Evolutionary conservation across 2,113 vertebrate genomes (phyloP).

Genomic region (Pyrgilauda ruficollis): DNA sequence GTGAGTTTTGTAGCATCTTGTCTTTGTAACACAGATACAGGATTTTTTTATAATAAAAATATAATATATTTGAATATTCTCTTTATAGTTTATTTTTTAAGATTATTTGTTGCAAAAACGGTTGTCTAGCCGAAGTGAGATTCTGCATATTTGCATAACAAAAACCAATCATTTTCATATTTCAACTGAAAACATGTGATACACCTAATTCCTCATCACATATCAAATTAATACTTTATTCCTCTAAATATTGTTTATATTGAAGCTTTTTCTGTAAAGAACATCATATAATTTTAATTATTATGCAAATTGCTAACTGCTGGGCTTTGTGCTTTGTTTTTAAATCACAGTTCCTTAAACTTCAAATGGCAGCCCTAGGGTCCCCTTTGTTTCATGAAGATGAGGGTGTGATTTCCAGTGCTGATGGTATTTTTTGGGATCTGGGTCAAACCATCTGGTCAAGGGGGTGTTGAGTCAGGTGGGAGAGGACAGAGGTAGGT

Average conservation of each 20-base stretch:
- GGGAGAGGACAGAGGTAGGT: not conserved
- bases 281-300: not conserved
- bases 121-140: not conserved
- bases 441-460: constrained; percentile 2
- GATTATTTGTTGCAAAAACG: not conserved
- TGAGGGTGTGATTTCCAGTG: not conserved
- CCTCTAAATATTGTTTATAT: not conserved
- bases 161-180: not conserved
- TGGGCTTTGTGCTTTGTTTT: not conserved
- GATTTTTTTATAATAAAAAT: not conserved
- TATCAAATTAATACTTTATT: not conserved
- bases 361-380: not conserved
- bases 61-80: not conserved
- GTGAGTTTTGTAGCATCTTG: not conserved
- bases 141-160: not conserved
- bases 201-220: not conserved
- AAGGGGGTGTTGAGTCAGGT: not conserved
- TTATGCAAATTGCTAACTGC: not conserved
- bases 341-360: not conserved
- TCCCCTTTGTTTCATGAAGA: not conserved
- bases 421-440: not conserved
- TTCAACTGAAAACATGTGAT: not conserved
- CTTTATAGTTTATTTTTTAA: not conserved
- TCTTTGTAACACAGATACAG: not conserved
- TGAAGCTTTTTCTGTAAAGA: not conserved